Base-by-base conservation (phyloP, 2,797 vertebrate species). In the Adelosebastes latens region DNA sequence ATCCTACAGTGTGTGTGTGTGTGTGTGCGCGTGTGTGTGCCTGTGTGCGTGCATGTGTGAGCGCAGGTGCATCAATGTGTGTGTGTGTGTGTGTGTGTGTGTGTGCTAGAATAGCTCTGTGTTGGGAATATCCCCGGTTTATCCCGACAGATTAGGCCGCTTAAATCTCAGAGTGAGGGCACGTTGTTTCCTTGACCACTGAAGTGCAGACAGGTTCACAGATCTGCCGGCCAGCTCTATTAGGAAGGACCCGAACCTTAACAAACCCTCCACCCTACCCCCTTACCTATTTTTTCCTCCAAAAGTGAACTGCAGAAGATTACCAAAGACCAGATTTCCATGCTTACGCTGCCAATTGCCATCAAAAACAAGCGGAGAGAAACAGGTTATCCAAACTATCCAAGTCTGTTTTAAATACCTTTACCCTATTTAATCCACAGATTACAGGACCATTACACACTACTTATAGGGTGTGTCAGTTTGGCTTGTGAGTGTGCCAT, bases 321-420 rank as follows among this genome's bases (percentile, higher is more conserved):
- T 70, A 96, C 94, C 95, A 96, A 96, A 96, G 94, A 96, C 91
- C 90, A 92, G 84, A 90, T 89, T 89, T 82, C 91, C 81, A 92
- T 84, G 92, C 94, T 94, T 90, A 94, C 70, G 93, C 96, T 96
- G 95, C 94, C 95, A 94, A 94, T 85, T 93, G 92, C 94, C 95
- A 94, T 94, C 93, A 94, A 93, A 95, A 96, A 94, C 94, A 94
- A 94, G 93, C 34, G 34, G 69, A 91, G 75, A 89, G 84, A 86
- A 89, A 91, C 75, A 88, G 84, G 87, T 88, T 87, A 56, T 82
- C 78, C 67, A 70, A 77, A 78, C 75, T 9, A 71, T 73, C 73
- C 79, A 22, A 75, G 69, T 83, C 81, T 82, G 58, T 91, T 89
- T 89, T 69, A 82, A 88, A 86, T 25, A 82, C 55, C 80, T 62